Base-by-base conservation (phyloP, 2,113 vertebrate genomes). In the Passer montanus region DNA sequence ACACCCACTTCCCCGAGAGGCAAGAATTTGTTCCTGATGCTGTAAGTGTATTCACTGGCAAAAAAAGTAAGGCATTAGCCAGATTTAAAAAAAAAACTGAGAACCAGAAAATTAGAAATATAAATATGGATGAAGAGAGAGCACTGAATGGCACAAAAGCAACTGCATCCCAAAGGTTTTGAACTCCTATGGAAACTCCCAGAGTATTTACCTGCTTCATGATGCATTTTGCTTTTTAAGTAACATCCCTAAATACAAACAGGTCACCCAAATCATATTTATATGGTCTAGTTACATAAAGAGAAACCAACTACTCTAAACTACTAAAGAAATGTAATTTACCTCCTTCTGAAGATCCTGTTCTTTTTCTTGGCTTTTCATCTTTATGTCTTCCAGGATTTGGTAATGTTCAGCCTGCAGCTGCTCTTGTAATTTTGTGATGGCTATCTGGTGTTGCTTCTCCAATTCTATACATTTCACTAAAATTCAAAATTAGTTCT, bases 281-380 rank as follows among this genome's bases (percentile, higher is more conserved):
- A 30, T 13, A 17, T 3, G 2, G 10, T 69, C 15, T 44, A 60
- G 4, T 35, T 22, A 31, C 7, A 50, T 3, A 64, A 13, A n/a
- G 5, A 46, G 23, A 31, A 59, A 76, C 24, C 46, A 77, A 26
- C 30, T 33, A 46, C 35, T 67, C 37, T 13, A 13, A 63, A 77
- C 26, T 50, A 33, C 31, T 63, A 6, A 66, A 88, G 16, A 81
- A 64, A 53, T 22, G 17, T 8, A 77, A 63, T 28, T 95, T 75
- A 99, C 99, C 98, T 99, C 97, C 23, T 97, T 89, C 72, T 98
- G 98, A 63, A 98, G 97, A 68, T 90, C 88, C 26, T 77, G 69
- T 35, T 98, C 98, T 62, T 97, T 98, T 81, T 98, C 96, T 60
- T 56, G 90, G 72, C 80, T 96, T 69, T 92, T 94, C 41, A 49